Evolutionary conservation across 2,113 vertebrate species (phyloP).

Genomic region (Chloroceryle aenea): DNA sequence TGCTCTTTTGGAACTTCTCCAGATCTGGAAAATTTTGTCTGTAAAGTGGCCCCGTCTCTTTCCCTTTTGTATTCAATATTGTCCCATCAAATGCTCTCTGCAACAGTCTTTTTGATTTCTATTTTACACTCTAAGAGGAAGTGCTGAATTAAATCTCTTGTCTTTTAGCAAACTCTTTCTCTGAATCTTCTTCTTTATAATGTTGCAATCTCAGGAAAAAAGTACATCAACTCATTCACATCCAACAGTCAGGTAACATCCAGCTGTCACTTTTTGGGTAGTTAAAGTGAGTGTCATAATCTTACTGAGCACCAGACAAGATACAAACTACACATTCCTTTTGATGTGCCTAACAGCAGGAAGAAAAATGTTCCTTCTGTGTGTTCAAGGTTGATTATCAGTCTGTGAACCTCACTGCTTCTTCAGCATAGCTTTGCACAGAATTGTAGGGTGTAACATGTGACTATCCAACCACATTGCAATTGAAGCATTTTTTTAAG

Average conservation of each 20-base stretch:
- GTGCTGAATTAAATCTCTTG: not conserved
- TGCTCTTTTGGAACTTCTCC: not conserved
- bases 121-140: not conserved
- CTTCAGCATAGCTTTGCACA: not conserved
- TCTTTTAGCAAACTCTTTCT: not conserved
- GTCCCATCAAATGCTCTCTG: not conserved
- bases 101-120: not conserved
- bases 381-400: not conserved
- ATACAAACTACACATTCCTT: not conserved
- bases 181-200: not conserved
- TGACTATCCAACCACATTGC: not conserved
- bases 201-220: not conserved
- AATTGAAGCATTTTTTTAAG: not conserved
- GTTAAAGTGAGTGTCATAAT: not conserved
- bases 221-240: not conserved
- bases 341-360: not conserved
- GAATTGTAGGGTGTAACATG: not conserved
- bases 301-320: not conserved
- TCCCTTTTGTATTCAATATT: not conserved
- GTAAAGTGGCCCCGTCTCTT: fast-evolving
- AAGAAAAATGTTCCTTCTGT: not conserved
- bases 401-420: not conserved
- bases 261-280: not conserved
- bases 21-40: not conserved
- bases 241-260: not conserved